phyloP scores from a whole-genome alignment of 1,140 invertebrate species.

The Saccostrea cuccullata region DNA sequence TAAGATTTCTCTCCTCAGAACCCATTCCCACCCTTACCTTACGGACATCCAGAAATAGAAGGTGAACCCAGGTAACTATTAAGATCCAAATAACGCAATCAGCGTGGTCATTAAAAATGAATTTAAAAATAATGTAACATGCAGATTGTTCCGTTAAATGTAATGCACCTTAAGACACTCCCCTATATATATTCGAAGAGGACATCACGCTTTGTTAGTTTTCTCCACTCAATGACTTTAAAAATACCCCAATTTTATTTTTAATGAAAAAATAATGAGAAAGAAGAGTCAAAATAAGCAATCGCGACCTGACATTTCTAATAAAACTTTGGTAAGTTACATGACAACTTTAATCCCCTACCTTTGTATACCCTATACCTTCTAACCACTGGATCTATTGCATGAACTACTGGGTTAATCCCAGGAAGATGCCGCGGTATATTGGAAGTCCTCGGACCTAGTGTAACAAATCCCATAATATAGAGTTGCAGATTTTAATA shows the following conservation, averaged over 20 bases:
- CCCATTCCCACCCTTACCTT: background rate
- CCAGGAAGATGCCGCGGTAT: slow-evolving; percentile 30
- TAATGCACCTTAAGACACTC: background rate
- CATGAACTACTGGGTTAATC: slow-evolving; percentile 4
- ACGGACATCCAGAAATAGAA: background rate
- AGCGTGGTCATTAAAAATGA: slow-evolving; percentile 17
- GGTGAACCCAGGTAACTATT: background rate
- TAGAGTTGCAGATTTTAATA: slow-evolving; percentile 35
- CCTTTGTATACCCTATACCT: background rate
- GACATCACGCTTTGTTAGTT: background rate
- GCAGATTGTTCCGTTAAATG: background rate
- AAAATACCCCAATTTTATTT: background rate
- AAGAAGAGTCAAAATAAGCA: background rate
- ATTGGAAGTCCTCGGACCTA: slow-evolving; percentile 17
- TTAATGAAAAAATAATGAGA: slow-evolving; percentile 32
- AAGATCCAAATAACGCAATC: background rate
- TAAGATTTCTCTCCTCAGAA: background rate
- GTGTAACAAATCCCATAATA: slow-evolving; percentile 31
- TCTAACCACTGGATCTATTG: slow-evolving; percentile 1
- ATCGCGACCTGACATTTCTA: background rate
- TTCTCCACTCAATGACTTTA: slow-evolving; percentile 7
- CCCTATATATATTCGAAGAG: slow-evolving; percentile 31
- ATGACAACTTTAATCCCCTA: slow-evolving; percentile 37
- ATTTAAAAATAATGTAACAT: slow-evolving; percentile 5
- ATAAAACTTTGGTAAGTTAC: slow-evolving; percentile 15